These are phyloP conservation scores for Cantharis nigra DNA, from an alignment of 2,888 invertebrate species.

Conservation along the genomic window DNA sequence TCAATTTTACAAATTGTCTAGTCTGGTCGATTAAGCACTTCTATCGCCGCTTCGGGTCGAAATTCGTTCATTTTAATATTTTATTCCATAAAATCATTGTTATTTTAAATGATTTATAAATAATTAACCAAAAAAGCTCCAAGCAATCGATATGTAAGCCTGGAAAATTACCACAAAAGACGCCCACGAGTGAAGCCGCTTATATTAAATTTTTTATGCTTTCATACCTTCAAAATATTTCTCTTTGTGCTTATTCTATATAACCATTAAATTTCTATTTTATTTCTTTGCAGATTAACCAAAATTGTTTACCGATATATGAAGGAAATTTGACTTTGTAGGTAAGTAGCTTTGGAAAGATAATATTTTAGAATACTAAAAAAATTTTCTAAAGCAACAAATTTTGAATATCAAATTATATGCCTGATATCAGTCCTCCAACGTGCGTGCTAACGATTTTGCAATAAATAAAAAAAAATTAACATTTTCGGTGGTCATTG, in stretches of 20 bases:
- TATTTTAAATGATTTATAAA: slow-evolving; percentile 1
- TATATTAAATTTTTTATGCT: slow-evolving; percentile 4
- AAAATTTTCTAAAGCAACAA: not conserved
- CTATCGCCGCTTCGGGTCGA: not conserved
- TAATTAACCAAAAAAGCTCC: slow-evolving; percentile 2
- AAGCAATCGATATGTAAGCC: slow-evolving; percentile 4
- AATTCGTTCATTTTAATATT: not conserved
- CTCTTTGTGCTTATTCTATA: not conserved
- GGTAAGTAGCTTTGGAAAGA: not conserved
- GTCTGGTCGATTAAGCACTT: not conserved
- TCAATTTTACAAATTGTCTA: not conserved
- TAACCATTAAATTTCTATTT: not conserved
- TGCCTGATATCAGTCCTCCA: not conserved
- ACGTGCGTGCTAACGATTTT: not conserved
- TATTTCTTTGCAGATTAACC: not conserved
- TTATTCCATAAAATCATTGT: not conserved
- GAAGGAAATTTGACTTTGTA: not conserved
- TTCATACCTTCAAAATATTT: not conserved
- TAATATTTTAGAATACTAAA: not conserved
- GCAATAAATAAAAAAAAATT: not conserved
- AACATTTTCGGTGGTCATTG: not conserved
- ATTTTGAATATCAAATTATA: not conserved
- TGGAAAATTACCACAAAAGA: slow-evolving; percentile 11
- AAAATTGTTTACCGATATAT: not conserved
- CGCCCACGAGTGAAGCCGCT: slow-evolving; percentile 2